These are phyloP conservation scores for Tamias sibiricus DNA, from an alignment of 2,113 vertebrate genomes.

Conservation along the genomic window DNA sequence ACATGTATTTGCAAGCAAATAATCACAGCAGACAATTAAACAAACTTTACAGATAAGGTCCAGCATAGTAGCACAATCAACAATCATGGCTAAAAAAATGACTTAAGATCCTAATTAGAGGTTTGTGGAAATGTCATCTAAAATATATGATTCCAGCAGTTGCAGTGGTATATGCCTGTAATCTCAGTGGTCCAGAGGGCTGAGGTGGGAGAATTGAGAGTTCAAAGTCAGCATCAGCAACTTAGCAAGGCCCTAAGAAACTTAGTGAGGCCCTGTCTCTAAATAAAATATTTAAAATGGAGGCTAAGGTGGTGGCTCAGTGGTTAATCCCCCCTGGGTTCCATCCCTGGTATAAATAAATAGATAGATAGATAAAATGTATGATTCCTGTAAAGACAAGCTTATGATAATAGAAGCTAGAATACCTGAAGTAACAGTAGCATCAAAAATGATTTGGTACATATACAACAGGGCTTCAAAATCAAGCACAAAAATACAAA, in stretches of 20 bases:
- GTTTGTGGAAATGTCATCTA: constrained; percentile 43
- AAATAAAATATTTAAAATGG: too few species aligned
- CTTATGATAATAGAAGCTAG: constrained; percentile 1
- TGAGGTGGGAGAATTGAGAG: too few species aligned
- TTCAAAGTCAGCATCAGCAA: too few species aligned
- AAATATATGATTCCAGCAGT: background rate
- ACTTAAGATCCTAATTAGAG: constrained; percentile 48
- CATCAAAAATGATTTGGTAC: constrained; percentile 26
- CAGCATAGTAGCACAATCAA: constrained; percentile 50
- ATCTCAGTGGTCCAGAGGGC: too few species aligned
- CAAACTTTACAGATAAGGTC: constrained; percentile 28
- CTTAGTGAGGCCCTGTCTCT: too few species aligned
- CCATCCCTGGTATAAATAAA: too few species aligned
- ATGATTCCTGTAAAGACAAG: constrained; percentile 5
- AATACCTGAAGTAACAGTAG: constrained; percentile 45
- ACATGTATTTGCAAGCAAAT: constrained; percentile 54
- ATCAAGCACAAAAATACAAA: constrained; percentile 37
- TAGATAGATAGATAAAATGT: background rate
- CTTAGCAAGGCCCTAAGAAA: too few species aligned
- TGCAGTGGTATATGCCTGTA: too few species aligned
- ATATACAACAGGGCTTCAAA: constrained; percentile 54
- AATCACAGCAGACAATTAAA: constrained; percentile 57
- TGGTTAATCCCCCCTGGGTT: too few species aligned
- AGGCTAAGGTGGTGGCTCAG: too few species aligned
- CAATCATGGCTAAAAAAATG: constrained; percentile 56